phyloP scores from a whole-genome alignment of 2,888 invertebrate genomes.

The Campoplex nolae region DNA sequence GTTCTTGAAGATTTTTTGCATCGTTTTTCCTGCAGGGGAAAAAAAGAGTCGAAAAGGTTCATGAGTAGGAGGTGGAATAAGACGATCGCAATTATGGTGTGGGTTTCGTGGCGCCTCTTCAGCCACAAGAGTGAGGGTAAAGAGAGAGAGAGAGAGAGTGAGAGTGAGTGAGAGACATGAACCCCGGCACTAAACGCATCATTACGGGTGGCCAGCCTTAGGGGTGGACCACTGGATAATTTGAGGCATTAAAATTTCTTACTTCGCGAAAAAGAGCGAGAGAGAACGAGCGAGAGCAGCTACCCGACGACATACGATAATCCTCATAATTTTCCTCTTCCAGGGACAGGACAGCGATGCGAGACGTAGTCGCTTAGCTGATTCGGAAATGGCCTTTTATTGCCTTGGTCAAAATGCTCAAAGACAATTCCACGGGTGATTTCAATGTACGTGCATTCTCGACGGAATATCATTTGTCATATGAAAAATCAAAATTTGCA shows the following conservation, averaged over 20 bases:
- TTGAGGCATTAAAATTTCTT: slow-evolving; percentile 74
- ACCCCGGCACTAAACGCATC: slow-evolving; percentile 74
- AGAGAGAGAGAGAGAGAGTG: slow-evolving; percentile 36
- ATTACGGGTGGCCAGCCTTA: slow-evolving; percentile 74
- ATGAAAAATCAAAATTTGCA: background rate
- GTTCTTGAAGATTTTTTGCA: slow-evolving; percentile 30
- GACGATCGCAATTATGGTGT: slow-evolving; percentile 33
- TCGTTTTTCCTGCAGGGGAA: slow-evolving; percentile 21
- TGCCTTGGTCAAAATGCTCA: background rate
- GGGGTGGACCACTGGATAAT: slow-evolving; percentile 73
- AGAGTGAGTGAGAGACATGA: slow-evolving; percentile 35
- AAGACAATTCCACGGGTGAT: background rate
- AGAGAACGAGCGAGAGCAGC: background rate
- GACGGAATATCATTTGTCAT: background rate
- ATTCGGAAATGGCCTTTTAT: slow-evolving; percentile 31
- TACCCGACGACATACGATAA: slow-evolving; percentile 59
- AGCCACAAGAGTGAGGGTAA: slow-evolving; percentile 36
- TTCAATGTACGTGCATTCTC: background rate
- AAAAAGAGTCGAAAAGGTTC: slow-evolving; percentile 54
- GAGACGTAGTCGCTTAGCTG: slow-evolving; percentile 43
- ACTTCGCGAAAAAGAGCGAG: slow-evolving; percentile 32
- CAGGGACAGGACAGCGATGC: slow-evolving; percentile 38
- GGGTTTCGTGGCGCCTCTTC: slow-evolving; percentile 64
- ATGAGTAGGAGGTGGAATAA: slow-evolving; percentile 48
- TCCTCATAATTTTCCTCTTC: slow-evolving; percentile 64